These are phyloP conservation scores for Hydraecia micacea DNA, from an alignment of 2,888 invertebrate genomes.

Conservation along the genomic window DNA sequence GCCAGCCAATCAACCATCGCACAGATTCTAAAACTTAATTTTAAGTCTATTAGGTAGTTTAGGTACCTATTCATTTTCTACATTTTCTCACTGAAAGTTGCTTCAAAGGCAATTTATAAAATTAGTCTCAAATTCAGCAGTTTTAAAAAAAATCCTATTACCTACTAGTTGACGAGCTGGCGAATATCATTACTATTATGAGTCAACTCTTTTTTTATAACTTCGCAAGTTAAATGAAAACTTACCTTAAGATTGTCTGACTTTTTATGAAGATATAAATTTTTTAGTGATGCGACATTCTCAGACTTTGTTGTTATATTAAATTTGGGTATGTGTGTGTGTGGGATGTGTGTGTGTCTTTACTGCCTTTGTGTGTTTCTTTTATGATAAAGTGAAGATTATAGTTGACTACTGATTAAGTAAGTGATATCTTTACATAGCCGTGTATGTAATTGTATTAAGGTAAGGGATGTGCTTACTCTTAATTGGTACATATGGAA, in stretches of 20 bases:
- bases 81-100: not conserved
- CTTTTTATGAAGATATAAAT: slow-evolving; percentile 43
- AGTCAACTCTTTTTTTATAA: slow-evolving; percentile 23
- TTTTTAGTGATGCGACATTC: slow-evolving; percentile 25
- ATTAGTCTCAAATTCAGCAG: slow-evolving; percentile 2
- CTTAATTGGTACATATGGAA: not conserved
- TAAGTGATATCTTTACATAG: not conserved
- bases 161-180: not conserved
- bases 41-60: not conserved
- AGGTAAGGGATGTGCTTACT: not conserved
- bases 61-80: not conserved
- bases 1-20: not conserved
- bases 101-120: not conserved
- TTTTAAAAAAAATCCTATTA: slow-evolving; percentile 26
- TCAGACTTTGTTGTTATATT: slow-evolving; percentile 27
- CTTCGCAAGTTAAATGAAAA: slow-evolving; percentile 39
- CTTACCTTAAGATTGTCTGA: slow-evolving; percentile 12
- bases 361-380: not conserved
- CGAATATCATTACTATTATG: slow-evolving; percentile 8
- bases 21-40: not conserved
- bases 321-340: slow-evolving; percentile 5
- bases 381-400: slow-evolving; percentile 13
- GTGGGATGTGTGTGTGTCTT: not conserved
- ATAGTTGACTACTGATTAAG: not conserved
- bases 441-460: not conserved